Base-by-base conservation (phyloP, 2,797 vertebrate species). In the Falco novaeseelandiae region DNA sequence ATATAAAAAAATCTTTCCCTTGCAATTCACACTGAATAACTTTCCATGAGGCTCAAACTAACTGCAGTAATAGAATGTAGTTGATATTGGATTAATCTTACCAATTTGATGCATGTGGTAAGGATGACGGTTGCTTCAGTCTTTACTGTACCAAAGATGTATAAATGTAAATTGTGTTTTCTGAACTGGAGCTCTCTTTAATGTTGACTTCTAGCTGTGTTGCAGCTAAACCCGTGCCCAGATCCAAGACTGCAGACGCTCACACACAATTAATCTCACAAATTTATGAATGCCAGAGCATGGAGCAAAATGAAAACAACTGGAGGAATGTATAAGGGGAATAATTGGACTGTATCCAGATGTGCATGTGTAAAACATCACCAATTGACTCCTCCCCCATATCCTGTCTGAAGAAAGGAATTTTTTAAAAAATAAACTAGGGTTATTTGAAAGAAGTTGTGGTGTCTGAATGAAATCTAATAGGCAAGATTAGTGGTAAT, bases 221-320 rank as follows among this genome's bases (percentile, higher is more conserved):
- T 92, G 91, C 97, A 97, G 65, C 95, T 96, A 95, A 97, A 94
- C 66, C 25, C 34, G 5, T 98, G 95, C 96, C 97, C 96, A 96
- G 93, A 96, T 97, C 96, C 96, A 97, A 97, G 96, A 79, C 96
- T 97, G 93, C 94, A 97, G 96, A 98, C 89, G 83, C 95, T 98
- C 97, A 96, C 98, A 97, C 97, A 98, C 97, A 97, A 98, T 98
- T 98, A 97, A 98, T 98, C 98, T 98, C 96, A 79, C 97, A 98
- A 98, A 98, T 97, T 97, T 98, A 98, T 98, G 97, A 98, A 98
- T 98, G 98, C 97, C 98, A 98, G 97, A 97, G 97, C 97, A 95
- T 96, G 96, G 94, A 98, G 96, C 97, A 98, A 98, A 98, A 98
- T 98, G 98, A 98, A 98, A 98, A 98, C 97, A 98, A 98, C 97